Conservation (phyloP, 2,888 invertebrate genomes). For the Apoderus coryli region DNA sequence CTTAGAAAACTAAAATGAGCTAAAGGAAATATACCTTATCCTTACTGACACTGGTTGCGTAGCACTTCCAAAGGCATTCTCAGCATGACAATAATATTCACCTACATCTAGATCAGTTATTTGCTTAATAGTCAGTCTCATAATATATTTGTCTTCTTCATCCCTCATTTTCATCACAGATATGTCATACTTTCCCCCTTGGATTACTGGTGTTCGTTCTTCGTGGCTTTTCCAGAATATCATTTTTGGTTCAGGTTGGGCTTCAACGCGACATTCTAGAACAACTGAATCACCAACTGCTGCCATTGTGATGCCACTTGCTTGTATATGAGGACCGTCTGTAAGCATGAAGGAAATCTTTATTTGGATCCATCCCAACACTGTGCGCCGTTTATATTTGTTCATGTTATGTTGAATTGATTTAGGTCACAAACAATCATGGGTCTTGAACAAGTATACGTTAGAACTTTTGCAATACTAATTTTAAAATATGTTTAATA, state of each 20-base stretch:
- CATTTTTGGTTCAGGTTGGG: conserved; percentile 65
- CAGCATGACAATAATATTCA: conserved; percentile 73
- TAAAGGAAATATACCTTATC: too few relatives aligned
- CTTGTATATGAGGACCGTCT: conserved; percentile 66
- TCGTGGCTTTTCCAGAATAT: conserved; percentile 70
- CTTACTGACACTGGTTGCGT: conserved; percentile 59
- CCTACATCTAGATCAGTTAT: conserved; percentile 59
- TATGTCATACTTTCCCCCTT: conserved; percentile 61
- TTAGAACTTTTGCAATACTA: too few relatives aligned
- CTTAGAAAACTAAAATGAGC: too few relatives aligned
- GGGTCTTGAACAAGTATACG: too few relatives aligned
- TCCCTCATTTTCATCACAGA: conserved; percentile 43
- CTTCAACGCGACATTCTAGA: conserved; percentile 62
- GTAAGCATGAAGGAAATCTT: too few relatives aligned
- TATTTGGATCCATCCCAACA: too few relatives aligned
- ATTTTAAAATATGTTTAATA: too few relatives aligned
- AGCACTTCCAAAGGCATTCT: conserved; percentile 64
- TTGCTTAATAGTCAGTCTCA: conserved; percentile 60
- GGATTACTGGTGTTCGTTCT: conserved; percentile 59
- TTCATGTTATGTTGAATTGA: too few relatives aligned
- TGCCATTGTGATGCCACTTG: conserved; percentile 64
- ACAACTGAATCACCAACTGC: conserved; percentile 61
- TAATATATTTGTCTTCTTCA: conserved; percentile 54
- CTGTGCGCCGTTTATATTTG: too few relatives aligned
- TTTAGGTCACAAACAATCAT: too few relatives aligned